A percentile compares a stretch with the other conserved stretches of the same genome.
Conservation (phyloP, 2,888 invertebrate genomes). For the Amphiduros pacificus region DNA sequence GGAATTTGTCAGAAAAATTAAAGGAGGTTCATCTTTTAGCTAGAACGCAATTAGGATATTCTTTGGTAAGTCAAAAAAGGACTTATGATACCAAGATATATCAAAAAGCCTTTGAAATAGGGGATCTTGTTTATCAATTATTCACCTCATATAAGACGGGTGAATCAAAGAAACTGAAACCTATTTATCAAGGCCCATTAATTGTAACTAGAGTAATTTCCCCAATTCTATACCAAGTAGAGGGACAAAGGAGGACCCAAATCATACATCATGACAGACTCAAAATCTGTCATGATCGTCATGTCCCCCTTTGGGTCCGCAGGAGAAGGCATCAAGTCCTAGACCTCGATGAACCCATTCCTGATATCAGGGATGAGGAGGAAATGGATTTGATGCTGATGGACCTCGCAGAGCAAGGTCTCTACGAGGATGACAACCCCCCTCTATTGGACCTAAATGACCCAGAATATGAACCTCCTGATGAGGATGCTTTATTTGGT, state of each 20-base stretch:
- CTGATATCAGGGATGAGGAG: too few relatives aligned
- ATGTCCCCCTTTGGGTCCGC: neutral
- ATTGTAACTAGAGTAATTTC: neutral
- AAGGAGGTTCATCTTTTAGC: too few relatives aligned
- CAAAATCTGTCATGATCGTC: neutral
- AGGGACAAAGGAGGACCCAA: neutral
- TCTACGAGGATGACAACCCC: too few relatives aligned
- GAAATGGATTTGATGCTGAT: too few relatives aligned
- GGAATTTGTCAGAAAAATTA: too few relatives aligned
- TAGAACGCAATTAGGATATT: too few relatives aligned
- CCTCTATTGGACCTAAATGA: too few relatives aligned
- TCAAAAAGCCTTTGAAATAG: neutral
- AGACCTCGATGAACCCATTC: neutral
- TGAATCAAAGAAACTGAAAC: neutral
- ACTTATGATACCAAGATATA: too few relatives aligned
- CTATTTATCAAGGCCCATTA: neutral
- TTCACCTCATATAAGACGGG: neutral
- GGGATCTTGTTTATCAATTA: neutral
- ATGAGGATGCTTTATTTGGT: too few relatives aligned
- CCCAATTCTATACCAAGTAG: neutral
- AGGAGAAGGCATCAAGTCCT: neutral
- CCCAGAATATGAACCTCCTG: too few relatives aligned
- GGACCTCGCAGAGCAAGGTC: too few relatives aligned
- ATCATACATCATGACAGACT: neutral
- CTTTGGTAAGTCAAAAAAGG: too few relatives aligned